Percentiles rank a stretch among this genome's conserved stretches.
These are phyloP conservation scores for Coptotermes formosanus DNA, from an alignment of 1,140 invertebrate genomes.

Conservation along the genomic window DNA sequence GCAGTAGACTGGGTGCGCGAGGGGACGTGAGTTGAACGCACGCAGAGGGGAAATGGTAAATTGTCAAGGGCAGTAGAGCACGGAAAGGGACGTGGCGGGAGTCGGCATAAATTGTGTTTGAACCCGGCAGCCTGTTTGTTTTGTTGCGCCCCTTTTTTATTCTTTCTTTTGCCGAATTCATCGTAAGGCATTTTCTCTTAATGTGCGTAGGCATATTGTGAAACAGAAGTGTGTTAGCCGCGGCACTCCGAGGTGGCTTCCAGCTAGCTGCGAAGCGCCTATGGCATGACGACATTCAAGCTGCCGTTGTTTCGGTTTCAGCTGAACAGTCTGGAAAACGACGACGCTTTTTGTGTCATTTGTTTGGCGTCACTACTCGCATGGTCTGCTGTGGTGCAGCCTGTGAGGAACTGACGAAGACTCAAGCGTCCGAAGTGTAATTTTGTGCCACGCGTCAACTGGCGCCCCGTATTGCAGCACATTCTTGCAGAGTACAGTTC, in stretches of 20 bases:
- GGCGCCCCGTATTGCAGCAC: no score
- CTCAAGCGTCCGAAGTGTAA: background rate
- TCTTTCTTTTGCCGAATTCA: background rate
- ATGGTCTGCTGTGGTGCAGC: background rate
- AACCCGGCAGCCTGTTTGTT: background rate
- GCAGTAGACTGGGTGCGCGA: background rate
- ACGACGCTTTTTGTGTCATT: background rate
- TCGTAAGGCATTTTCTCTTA: background rate
- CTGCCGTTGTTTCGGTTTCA: background rate
- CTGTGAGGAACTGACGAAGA: no score
- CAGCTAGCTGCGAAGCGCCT: background rate
- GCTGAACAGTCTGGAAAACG: background rate
- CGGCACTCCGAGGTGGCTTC: background rate
- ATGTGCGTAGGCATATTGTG: background rate
- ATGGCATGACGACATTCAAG: background rate
- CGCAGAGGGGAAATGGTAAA: background rate
- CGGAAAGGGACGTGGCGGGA: background rate
- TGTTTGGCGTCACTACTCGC: background rate
- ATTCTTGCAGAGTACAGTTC: no score
- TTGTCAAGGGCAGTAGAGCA: background rate
- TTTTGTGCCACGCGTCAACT: background rate
- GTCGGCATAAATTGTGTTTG: background rate
- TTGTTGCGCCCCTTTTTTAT: background rate
- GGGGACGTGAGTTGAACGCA: background rate
- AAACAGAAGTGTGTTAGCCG: no score